Evolutionary conservation across 2,797 vertebrate species (phyloP).

Genomic region (Falco novaeseelandiae): DNA sequence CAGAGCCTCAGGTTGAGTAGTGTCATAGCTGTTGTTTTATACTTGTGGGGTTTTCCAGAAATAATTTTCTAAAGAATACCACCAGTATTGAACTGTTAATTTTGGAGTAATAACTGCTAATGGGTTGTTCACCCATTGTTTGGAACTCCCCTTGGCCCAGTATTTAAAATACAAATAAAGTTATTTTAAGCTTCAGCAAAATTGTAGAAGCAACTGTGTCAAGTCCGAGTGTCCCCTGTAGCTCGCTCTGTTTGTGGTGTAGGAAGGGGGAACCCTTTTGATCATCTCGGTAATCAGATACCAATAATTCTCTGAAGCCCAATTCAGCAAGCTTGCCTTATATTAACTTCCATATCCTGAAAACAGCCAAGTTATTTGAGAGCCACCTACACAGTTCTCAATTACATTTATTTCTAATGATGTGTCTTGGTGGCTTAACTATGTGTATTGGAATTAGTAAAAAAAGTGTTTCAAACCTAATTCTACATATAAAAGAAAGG

Average conservation of each 20-base stretch:
- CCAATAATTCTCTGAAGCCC: background rate
- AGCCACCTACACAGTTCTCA: slow-evolving; percentile 32
- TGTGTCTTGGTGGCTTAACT: background rate
- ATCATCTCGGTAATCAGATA: background rate
- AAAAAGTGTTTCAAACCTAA: background rate
- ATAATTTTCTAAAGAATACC: background rate
- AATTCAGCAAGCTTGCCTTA: background rate
- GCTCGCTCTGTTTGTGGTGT: background rate
- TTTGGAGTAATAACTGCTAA: background rate
- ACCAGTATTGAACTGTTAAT: background rate
- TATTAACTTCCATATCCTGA: background rate
- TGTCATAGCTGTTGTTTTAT: background rate
- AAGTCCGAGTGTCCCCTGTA: background rate
- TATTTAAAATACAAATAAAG: background rate
- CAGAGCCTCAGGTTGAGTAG: background rate
- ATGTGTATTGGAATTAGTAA: background rate
- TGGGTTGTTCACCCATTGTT: background rate
- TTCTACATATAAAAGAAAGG: background rate
- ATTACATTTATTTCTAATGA: background rate
- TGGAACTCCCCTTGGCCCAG: background rate
- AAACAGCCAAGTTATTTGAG: background rate
- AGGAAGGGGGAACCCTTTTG: slow-evolving; percentile 21
- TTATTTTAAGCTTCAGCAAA: background rate
- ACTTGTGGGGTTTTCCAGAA: background rate
- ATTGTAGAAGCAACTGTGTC: background rate